Evolutionary conservation across 2,888 invertebrate species (phyloP).

Genomic region (Drosophila kanekoi): DNA sequence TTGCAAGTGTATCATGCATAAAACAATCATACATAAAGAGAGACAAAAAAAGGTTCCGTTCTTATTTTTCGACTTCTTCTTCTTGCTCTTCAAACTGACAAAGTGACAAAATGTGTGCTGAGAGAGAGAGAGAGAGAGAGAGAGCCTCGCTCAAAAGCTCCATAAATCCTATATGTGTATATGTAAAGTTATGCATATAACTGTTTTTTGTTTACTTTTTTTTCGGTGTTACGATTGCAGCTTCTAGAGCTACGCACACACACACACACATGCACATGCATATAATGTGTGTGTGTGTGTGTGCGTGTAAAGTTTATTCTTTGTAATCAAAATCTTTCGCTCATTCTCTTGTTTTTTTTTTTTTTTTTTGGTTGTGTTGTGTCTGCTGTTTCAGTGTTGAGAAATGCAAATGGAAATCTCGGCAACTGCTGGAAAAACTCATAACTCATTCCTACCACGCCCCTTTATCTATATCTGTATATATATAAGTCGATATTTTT

Average conservation of each 20-base stretch:
- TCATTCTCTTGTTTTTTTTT: background rate
- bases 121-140: no score
- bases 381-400: constrained; percentile 53
- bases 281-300: background rate
- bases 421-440: constrained; percentile 10
- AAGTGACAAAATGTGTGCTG: constrained; percentile 40
- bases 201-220: constrained; percentile 32
- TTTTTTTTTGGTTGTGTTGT: constrained; percentile 28
- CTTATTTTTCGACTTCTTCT: constrained; percentile 35
- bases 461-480: no score
- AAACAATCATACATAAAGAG: constrained; percentile 29
- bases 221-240: constrained; percentile 39
- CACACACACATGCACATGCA: background rate
- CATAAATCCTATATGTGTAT: constrained; percentile 26
- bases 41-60: constrained; percentile 10
- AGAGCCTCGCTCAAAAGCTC: constrained; percentile 22
- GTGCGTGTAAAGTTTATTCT: background rate
- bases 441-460: constrained; percentile 30
- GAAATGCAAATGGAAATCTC: constrained; percentile 2
- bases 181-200: background rate
- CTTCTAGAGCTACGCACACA: constrained; percentile 11
- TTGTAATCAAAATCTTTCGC: background rate
- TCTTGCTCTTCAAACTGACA: constrained; percentile 20
- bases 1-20: constrained; percentile 59
- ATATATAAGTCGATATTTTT: background rate